These are phyloP conservation scores for Spilosoma lubricipeda DNA, from an alignment of 2,888 invertebrate species.

Conservation along the genomic window DNA sequence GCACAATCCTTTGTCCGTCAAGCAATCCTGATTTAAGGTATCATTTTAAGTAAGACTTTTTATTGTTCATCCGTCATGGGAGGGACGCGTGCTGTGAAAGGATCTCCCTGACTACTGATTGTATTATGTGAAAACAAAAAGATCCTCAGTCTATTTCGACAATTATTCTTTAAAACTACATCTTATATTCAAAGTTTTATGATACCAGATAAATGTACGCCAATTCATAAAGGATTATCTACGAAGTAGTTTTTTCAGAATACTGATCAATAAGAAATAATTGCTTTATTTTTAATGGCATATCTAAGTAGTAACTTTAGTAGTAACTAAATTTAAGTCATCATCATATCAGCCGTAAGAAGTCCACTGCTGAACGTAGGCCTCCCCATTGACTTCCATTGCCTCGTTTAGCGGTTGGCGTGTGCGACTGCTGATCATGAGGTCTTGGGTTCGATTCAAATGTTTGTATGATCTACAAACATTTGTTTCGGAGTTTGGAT, in stretches of 20 bases:
- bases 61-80: conserved; percentile 41
- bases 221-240: not conserved
- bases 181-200: not conserved
- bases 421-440: too few relatives aligned
- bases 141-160: not conserved
- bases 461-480: too few relatives aligned
- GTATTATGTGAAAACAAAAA: not conserved
- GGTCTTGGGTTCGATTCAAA: too few relatives aligned
- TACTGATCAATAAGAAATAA: not conserved
- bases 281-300: not conserved
- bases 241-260: not conserved
- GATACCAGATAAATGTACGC: not conserved
- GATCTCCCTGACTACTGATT: not conserved
- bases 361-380: too few relatives aligned
- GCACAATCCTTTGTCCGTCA: conserved; percentile 22
- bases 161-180: not conserved
- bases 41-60: conserved; percentile 32
- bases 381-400: too few relatives aligned
- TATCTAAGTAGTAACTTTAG: too few relatives aligned
- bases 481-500: too few relatives aligned
- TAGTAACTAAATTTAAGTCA: too few relatives aligned
- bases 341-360: too few relatives aligned
- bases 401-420: too few relatives aligned
- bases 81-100: conserved; percentile 45
- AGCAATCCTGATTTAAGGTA: conserved; percentile 42